Base-by-base conservation (phyloP, 2,888 invertebrate genomes). In the Crioceris asparagi region DNA sequence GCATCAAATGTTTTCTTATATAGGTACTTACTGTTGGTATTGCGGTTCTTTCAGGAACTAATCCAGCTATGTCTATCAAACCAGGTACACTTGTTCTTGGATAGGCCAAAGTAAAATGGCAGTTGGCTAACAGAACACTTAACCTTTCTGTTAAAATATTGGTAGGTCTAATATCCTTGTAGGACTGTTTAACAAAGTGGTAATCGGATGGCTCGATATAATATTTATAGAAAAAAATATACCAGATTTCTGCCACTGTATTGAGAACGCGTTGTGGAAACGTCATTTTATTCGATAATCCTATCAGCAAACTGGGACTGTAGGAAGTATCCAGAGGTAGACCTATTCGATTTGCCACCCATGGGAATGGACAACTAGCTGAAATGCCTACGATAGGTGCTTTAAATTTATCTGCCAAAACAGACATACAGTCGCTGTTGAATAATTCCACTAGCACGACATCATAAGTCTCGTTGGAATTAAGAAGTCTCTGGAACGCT, bases 371-470 rank as follows among this genome's bases (percentile, higher is more conserved):
- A 3, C n/a, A n/a, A 5, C 29, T 15, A 10, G 73, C 68, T 2
- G 66, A 65, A 32, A 74, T 54, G 2, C 69, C 69, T 31, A 75
- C 69, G 29, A 52, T 70, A 0, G 81, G 80, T 0, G 73, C 75
- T 29, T 70, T 60, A 10, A 80, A 66, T 46, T 73, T 70, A 51
- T 79, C 66, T 0, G 73, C 74, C 15, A 83, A 58, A 2, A 72
- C 76, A 43, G 79, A 59, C 56, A 74, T 73, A 53, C 83, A 81
- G 51, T 83, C 78, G 38, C 72, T 72, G 46, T 78, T 79, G 52
- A 83, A 83, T 40, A 71, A 71, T 58, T 83, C 83, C 32, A 73
- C 62, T 1, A 83, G 57, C 5, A 80, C 66, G 0, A 83, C 56
- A 56, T 84, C 82, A 50, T 74, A 81, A 33, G 69, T 70, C 1